A percentile compares a stretch with the other conserved stretches of the same genome.
Conservation (phyloP, 2,113 vertebrate species). For the Pristiophorus japonicus region DNA sequence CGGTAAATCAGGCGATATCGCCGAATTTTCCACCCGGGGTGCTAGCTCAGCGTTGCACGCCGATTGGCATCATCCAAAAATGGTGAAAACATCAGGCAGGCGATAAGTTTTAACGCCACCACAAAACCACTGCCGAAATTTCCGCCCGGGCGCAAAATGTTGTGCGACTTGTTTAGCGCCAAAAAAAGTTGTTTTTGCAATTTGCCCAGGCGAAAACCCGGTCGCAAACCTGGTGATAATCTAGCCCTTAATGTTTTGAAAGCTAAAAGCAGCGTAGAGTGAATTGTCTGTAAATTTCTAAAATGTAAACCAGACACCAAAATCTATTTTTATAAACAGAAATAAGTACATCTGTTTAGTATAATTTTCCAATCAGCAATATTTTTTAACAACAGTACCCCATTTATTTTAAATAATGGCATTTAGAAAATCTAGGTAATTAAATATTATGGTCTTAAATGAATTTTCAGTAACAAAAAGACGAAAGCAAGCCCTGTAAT, state of each 20-base stretch:
- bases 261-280: not conserved
- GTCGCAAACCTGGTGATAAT: no score
- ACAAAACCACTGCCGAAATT: no score
- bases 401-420: constrained; percentile 5
- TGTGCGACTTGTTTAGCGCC: no score
- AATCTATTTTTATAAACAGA: not conserved
- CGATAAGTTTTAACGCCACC: no score
- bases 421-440: not conserved
- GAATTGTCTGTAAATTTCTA: not conserved
- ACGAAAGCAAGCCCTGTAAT: not conserved
- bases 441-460: not conserved
- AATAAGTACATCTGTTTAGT: not conserved
- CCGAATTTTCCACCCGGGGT: no score
- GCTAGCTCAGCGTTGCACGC: no score
- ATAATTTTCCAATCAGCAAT: not conserved
- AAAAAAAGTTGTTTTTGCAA: no score
- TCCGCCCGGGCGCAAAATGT: no score
- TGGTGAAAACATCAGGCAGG: no score
- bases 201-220: no score
- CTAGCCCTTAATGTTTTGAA: not conserved
- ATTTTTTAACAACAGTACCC: not conserved
- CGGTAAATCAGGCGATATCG: no score
- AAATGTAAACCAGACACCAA: not conserved
- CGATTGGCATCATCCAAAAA: no score
- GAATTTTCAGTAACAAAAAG: not conserved